Evolutionary conservation across 2,797 vertebrate species (phyloP).

Genomic region (Crypturellus tataupa): DNA sequence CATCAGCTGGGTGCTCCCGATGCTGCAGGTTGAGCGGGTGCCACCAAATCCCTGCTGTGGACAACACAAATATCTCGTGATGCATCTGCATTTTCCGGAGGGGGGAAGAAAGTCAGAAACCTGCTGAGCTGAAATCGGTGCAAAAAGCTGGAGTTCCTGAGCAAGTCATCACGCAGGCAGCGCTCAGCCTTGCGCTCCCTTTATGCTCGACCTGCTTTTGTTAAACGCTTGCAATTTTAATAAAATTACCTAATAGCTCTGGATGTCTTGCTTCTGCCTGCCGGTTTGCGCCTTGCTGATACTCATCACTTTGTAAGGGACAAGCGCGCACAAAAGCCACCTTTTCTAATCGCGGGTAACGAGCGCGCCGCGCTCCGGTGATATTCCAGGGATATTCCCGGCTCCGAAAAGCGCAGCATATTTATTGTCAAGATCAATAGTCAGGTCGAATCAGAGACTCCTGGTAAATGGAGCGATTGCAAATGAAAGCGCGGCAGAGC

Average conservation of each 20-base stretch:
- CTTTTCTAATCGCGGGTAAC: neutral
- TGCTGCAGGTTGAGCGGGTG: no score
- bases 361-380: neutral
- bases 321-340: neutral
- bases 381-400: fast-evolving
- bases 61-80: no score
- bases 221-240: conserved; percentile 5
- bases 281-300: neutral
- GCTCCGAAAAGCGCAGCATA: neutral
- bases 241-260: neutral
- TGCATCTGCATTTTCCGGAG: no score
- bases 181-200: neutral
- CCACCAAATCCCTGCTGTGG: no score
- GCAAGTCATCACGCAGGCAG: neutral
- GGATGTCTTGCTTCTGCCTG: neutral
- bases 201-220: neutral
- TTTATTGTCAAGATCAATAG: neutral
- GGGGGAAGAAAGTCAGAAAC: no score
- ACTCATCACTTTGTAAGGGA: neutral
- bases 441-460: neutral
- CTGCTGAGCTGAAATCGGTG: no score
- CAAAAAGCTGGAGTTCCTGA: neutral
- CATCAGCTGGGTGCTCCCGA: no score
- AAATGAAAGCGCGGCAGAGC: neutral
- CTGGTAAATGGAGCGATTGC: neutral